Evolutionary conservation across 2,113 vertebrate species (phyloP).

Genomic region (Electrona antarctica): DNA sequence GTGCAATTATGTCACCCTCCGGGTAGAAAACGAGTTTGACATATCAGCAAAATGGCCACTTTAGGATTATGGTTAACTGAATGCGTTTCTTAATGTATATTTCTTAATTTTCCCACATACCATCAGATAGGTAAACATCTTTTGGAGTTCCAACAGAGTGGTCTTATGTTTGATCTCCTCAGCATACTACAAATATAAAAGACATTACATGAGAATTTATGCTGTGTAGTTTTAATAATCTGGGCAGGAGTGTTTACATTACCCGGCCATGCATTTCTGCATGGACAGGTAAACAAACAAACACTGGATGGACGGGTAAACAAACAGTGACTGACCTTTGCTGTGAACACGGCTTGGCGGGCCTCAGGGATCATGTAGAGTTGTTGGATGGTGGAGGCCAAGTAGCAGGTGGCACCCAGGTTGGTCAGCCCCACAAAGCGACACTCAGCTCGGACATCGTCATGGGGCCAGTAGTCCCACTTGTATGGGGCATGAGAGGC

Average conservation of each 20-base stretch:
- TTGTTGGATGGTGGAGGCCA: conserved; percentile 98
- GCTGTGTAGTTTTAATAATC: no score
- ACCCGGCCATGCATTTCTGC: no score
- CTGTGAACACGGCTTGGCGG: conserved; percentile 96
- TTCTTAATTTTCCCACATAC: conserved; percentile 61
- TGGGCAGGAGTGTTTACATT: no score
- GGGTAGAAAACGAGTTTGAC: no score
- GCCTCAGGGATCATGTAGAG: conserved; percentile 99
- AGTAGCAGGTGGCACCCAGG: conserved; percentile 96
- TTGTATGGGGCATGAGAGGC: conserved; percentile 98
- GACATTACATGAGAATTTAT: not conserved
- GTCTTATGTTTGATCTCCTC: conserved; percentile 99
- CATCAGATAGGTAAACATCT: conserved; percentile 99
- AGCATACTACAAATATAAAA: conserved; percentile 83
- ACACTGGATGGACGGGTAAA: not conserved
- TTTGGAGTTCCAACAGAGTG: conserved; percentile 96
- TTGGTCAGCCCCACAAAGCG: conserved; percentile 97
- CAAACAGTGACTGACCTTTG: conserved; percentile 82
- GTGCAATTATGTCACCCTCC: no score
- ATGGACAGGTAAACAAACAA: no score
- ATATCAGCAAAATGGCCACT: no score
- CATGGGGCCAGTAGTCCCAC: conserved; percentile 99
- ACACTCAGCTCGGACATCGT: conserved; percentile 95
- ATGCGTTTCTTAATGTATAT: no score
- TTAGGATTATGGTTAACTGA: no score